These are phyloP conservation scores for Mycetomoellerius zeteki DNA, from an alignment of 1,140 invertebrate species.

Conservation along the genomic window DNA sequence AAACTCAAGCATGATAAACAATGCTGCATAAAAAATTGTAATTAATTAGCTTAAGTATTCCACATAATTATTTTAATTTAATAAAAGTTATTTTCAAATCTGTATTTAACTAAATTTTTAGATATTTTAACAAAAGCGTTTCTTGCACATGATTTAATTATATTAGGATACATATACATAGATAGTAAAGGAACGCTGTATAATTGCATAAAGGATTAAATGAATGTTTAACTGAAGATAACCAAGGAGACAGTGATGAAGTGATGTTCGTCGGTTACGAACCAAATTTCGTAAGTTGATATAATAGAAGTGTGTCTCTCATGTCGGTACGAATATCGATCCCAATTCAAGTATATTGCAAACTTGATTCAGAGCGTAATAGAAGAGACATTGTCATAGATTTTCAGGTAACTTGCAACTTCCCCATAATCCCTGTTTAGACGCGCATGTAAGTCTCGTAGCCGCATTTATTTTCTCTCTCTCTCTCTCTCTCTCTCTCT, in stretches of 20 bases:
- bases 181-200: not conserved
- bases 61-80: too few species aligned
- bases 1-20: too few species aligned
- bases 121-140: too few species aligned
- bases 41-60: too few species aligned
- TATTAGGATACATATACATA: not conserved
- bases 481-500: too few species aligned
- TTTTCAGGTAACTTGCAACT: conserved; percentile 49
- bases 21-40: too few species aligned
- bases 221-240: conserved; percentile 37
- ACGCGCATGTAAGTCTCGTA: not conserved
- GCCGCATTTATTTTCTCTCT: not conserved
- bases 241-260: conserved; percentile 46
- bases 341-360: conserved; percentile 22
- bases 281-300: conserved; percentile 50
- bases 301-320: not conserved
- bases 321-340: conserved; percentile 29
- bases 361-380: conserved; percentile 41
- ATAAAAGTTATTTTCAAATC: too few species aligned
- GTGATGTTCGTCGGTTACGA: conserved; percentile 12
- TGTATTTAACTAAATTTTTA: too few species aligned
- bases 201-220: conserved; percentile 44
- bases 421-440: conserved; percentile 1
- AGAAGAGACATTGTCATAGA: conserved; percentile 26
- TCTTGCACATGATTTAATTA: not conserved